Base-by-base conservation (phyloP, 2,113 vertebrate species). In the Entelurus aequoreus region DNA sequence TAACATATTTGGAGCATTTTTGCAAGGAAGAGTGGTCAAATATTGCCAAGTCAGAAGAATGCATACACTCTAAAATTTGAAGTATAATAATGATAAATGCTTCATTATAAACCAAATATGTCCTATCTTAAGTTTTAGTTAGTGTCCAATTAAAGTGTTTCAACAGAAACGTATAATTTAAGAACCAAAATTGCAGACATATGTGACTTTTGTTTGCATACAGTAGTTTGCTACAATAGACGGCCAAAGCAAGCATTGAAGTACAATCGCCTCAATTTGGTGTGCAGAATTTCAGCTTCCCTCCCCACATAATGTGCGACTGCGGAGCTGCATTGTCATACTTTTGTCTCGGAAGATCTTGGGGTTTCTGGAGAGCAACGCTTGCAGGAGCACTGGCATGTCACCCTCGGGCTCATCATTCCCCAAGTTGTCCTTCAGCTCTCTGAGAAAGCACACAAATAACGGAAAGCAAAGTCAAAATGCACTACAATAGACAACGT, bases 291-390 rank as follows among this genome's bases (percentile, higher is more conserved):
- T 35, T 36, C 28, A 36, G 51, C 63, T 68, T 48, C 92, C 91
- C 91, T 77, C 91, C 92, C 89, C 90, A 91, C 85, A 84, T 91
- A 62, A 84, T 86, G 15, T 88, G 91, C 11, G 7, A 38, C 36
- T 38, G 14, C 15, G 6, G 15, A 40, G 42, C 89, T 91, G 91
- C 86, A 87, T 88, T 91, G 66, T 90, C 94, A 90, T 94, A 92
- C 95, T 95, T 94, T 99, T 98, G 90, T 99, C 96, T 93, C 94
- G 94, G 93, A 99, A 99, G 91, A 98, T 93, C 76, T 95, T 96
- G 88, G 96, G 96, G 92, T 95, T 94, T 87, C 94, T 94, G 88
- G 95, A 93, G 90, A 99, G 90, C 76, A 98, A 76, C 13, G 94
- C 90, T 90, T 97, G 95, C 71, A 99, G 92, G 85, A 99, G 93